A percentile compares a stretch with the other conserved stretches of the same genome.
Evolutionary conservation across 2,797 vertebrate genomes (phyloP).

Genomic region (Morelia viridis): DNA sequence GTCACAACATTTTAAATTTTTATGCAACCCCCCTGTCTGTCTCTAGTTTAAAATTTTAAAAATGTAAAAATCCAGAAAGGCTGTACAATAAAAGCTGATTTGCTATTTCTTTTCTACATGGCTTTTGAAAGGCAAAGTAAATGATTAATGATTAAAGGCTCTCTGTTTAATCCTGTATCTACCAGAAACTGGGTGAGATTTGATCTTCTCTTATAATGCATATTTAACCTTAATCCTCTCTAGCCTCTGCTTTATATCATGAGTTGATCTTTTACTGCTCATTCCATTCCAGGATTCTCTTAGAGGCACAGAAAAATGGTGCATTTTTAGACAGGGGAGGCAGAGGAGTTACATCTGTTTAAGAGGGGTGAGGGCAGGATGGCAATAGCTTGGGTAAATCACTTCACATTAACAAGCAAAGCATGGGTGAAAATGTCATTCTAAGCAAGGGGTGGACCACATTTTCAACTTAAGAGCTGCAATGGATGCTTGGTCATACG

Average conservation of each 20-base stretch:
- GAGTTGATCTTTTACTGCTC: conserved; percentile 35
- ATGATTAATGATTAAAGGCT: conserved; percentile 51
- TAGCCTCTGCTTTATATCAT: conserved; percentile 33
- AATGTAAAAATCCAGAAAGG: not conserved
- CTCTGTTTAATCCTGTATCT: conserved; percentile 39
- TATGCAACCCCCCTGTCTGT: not conserved
- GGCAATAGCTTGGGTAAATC: not conserved
- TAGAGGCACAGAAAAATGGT: conserved; percentile 34
- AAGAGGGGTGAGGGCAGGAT: not conserved
- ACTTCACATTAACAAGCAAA: not conserved
- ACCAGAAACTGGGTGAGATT: conserved; percentile 35
- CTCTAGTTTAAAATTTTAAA: not conserved
- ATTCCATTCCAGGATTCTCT: conserved; percentile 13
- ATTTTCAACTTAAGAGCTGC: not conserved
- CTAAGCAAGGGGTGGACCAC: not conserved
- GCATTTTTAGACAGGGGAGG: not conserved
- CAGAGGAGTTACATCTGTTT: not conserved
- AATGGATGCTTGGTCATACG: not conserved
- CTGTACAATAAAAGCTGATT: conserved; percentile 27
- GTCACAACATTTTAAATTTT: not conserved
- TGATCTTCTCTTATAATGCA: conserved; percentile 46
- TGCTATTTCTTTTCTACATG: conserved; percentile 13
- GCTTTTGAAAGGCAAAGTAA: conserved; percentile 39
- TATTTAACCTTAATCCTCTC: conserved; percentile 51
- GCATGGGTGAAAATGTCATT: not conserved